Evolutionary conservation across 2,888 invertebrate genomes (phyloP), one percentile per base, ranked within the genome.

Genomic region (Zhuqinia jingwanae): DNA sequence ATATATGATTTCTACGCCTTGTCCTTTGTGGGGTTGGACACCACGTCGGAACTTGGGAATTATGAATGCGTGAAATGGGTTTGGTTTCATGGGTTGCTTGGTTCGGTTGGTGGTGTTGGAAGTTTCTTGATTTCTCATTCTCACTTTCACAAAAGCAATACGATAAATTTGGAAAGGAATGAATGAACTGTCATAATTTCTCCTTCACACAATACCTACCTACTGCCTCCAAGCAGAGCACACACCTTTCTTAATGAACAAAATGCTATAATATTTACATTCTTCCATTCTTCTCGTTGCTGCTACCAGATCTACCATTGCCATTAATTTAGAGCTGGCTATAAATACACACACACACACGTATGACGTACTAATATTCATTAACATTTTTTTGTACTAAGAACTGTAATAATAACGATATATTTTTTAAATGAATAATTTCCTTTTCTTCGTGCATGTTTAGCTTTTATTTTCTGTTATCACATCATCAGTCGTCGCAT

Each of bases 11-110:
- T n/a, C n/a, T n/a, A n/a, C n/a, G n/a, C n/a, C n/a, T n/a, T 53
- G n/a, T 53, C 11, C 53, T 53, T 20, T 11, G 10, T 47, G 10
- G 20, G 5, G 11, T 13, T 53, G 17, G 53, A 53, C 53, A 53
- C 11, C 53, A 60, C 60, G 36, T n/a, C 45, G 42, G 42, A 20
- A 36, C 42, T 45, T 10, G 10, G n/a, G 36, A 68, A 68, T 68
- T 42, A 68, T 68, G 68, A 68, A 36, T 68, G 68, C 42, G 68
- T 68, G 68, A 68, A 68, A 68, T 45, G 68, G 17, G 25, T 63
- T 63, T 17, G 17, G 15, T 56, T 56, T 56, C 22, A 22, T 56
- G 56, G 56, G 36, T 36, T 17, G 56, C 6, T 53, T 8, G 56
- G n/a, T 50, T 22, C 56, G 11, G 53, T 53, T 13, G 53, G 53